Evolutionary conservation across 2,797 vertebrate species (phyloP).

Genomic region (Spinibarbus caldwelli): DNA sequence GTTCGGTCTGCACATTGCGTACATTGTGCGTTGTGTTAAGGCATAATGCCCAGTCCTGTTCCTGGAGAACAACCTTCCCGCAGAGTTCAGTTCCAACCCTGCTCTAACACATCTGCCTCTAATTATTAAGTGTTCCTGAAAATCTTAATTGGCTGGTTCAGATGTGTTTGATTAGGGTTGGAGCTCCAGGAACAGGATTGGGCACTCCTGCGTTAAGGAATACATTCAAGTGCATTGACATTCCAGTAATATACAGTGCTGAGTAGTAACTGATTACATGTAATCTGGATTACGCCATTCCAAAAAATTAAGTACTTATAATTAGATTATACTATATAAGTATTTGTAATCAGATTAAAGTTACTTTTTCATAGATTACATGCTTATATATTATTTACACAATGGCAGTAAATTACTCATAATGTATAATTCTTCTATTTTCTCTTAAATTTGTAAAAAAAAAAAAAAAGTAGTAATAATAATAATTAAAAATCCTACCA

Average conservation of each 20-base stretch:
- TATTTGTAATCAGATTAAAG: not conserved
- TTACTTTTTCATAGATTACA: not conserved
- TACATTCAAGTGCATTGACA: not conserved
- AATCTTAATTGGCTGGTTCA: not conserved
- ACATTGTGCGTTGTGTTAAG: not conserved
- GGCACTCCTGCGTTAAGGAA: not conserved
- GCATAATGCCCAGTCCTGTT: not conserved
- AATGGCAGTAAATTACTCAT: not conserved
- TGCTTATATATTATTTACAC: not conserved
- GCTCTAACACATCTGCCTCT: not conserved
- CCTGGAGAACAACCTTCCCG: not conserved
- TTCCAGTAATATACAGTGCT: not conserved
- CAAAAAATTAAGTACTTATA: not conserved
- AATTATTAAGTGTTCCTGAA: not conserved
- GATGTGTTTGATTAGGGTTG: not conserved
- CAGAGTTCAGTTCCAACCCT: not conserved
- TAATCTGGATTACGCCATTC: not conserved
- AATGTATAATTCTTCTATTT: no score
- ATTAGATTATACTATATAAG: not conserved
- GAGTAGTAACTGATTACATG: not conserved
- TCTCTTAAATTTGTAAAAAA: no score
- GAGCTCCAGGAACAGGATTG: not conserved
- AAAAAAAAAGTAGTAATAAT: no score
- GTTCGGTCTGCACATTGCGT: not conserved
- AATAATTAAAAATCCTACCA: no score